A percentile compares a stretch with the other conserved stretches of the same genome.
These are phyloP conservation scores for Rhingia campestris DNA, from an alignment of 2,888 invertebrate genomes.

Conservation along the genomic window DNA sequence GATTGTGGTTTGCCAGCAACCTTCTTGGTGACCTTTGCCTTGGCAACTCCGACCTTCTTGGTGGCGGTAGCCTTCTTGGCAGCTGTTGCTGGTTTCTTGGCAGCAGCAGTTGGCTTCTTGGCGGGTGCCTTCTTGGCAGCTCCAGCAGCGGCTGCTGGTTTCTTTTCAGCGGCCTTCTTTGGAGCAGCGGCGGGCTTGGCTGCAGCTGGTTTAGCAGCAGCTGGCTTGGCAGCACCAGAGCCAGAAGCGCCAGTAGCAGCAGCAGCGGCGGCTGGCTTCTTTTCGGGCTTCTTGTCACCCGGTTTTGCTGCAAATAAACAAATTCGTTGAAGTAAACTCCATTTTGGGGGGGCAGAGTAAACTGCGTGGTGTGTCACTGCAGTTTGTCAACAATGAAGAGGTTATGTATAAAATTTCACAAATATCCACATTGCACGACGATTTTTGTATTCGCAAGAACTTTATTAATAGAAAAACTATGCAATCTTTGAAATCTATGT, in stretches of 20 bases:
- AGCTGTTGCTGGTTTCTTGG: conserved; percentile 82
- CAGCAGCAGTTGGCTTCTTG: conserved; percentile 77
- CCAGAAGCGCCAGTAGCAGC: conserved; percentile 81
- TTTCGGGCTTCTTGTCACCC: conserved; percentile 85
- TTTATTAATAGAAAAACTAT: background rate
- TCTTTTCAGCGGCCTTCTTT: conserved; percentile 79
- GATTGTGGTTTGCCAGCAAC: conserved; percentile 81
- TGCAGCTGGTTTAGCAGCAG: conserved; percentile 77
- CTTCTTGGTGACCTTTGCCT: conserved; percentile 81
- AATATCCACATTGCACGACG: background rate
- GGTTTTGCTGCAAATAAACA: conserved; percentile 83
- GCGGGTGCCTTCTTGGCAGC: conserved; percentile 75
- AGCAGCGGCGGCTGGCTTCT: conserved; percentile 82
- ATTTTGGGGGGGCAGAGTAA: background rate
- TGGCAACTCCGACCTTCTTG: conserved; percentile 81
- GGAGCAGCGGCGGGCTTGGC: conserved; percentile 76
- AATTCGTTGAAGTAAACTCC: background rate
- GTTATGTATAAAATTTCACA: conserved; percentile 37
- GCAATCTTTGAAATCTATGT: background rate
- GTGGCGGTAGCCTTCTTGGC: conserved; percentile 78
- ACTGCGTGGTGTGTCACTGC: conserved; percentile 4
- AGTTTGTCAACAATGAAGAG: conserved; percentile 65
- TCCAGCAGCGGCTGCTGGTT: conserved; percentile 79
- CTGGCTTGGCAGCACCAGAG: conserved; percentile 82
- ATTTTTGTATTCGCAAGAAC: background rate